Evolutionary conservation across 2,113 vertebrate species (phyloP).

Genomic region (Haliaeetus leucogaster): DNA sequence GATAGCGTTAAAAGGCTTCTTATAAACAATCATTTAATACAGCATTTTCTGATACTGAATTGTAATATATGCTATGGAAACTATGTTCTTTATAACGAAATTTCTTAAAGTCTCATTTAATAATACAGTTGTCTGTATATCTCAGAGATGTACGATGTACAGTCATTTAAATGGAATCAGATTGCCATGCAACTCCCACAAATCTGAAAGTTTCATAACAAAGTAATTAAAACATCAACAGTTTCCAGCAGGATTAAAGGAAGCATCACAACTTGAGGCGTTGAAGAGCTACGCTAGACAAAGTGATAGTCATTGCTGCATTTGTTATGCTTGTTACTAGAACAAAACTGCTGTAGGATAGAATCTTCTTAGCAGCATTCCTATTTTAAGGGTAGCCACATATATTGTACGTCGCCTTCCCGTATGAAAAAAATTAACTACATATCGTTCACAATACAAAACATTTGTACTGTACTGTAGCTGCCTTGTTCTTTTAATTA

Average conservation of each 20-base stretch:
- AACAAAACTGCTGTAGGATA: neutral
- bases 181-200: neutral
- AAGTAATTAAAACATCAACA: slow-evolving; percentile 4
- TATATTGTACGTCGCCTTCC: neutral
- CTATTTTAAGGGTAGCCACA: neutral
- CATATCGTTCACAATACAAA: neutral
- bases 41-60: slow-evolving; percentile 7
- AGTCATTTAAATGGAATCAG: neutral
- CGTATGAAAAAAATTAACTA: neutral
- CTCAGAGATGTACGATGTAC: neutral
- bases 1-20: slow-evolving; percentile 51
- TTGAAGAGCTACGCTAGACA: neutral
- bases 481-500: neutral
- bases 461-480: neutral
- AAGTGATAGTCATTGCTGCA: neutral
- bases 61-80: neutral
- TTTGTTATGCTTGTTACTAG: neutral
- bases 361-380: neutral
- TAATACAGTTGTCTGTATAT: neutral
- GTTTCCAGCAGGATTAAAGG: neutral
- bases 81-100: slow-evolving; percentile 7
- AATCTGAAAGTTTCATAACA: neutral
- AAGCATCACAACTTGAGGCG: neutral
- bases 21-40: slow-evolving; percentile 38
- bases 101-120: slow-evolving; percentile 13